A percentile compares a stretch with the other conserved stretches of the same genome.
These are phyloP conservation scores for Bedellia somnulentella DNA, from an alignment of 2,888 invertebrate genomes.

Conservation along the genomic window DNA sequence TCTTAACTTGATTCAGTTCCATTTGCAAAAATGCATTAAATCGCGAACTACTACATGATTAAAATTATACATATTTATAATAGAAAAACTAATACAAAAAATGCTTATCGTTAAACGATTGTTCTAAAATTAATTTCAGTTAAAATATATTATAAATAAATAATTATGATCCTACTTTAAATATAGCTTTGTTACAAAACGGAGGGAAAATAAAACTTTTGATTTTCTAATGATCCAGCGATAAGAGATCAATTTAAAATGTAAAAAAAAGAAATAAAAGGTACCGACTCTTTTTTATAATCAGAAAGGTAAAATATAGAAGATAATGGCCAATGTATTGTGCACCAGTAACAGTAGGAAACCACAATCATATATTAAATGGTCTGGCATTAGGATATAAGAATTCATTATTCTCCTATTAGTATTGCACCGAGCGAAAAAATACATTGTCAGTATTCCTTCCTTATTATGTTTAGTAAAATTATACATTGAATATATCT, in stretches of 20 bases:
- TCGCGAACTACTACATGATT: too few species aligned
- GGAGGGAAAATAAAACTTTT: slow-evolving; percentile 34
- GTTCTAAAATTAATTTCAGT: slow-evolving; percentile 18
- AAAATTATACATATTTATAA: slow-evolving; percentile 41
- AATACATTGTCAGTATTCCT: too few species aligned
- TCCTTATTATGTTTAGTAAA: too few species aligned
- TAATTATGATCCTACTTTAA: slow-evolving; percentile 18
- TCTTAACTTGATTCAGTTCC: not conserved
- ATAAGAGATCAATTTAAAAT: too few species aligned
- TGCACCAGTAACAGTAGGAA: not conserved
- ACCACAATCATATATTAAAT: not conserved
- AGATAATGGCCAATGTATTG: not conserved
- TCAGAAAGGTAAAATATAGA: not conserved
- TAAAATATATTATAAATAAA: slow-evolving; percentile 34
- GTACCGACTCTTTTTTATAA: slow-evolving; percentile 11
- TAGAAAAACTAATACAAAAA: slow-evolving; percentile 30
- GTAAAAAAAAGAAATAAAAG: slow-evolving; percentile 20
- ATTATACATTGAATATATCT: not conserved
- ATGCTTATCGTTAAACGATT: slow-evolving; percentile 26
- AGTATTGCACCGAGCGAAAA: too few species aligned
- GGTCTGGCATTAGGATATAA: not conserved
- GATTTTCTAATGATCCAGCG: too few species aligned
- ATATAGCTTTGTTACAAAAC: slow-evolving; percentile 22
- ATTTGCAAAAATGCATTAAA: too few species aligned
- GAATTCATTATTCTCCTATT: too few species aligned